A percentile compares a stretch with the other conserved stretches of the same genome.
Evolutionary conservation across 1,140 invertebrate genomes (phyloP).

Genomic region (Alviniconcha marisindica): DNA sequence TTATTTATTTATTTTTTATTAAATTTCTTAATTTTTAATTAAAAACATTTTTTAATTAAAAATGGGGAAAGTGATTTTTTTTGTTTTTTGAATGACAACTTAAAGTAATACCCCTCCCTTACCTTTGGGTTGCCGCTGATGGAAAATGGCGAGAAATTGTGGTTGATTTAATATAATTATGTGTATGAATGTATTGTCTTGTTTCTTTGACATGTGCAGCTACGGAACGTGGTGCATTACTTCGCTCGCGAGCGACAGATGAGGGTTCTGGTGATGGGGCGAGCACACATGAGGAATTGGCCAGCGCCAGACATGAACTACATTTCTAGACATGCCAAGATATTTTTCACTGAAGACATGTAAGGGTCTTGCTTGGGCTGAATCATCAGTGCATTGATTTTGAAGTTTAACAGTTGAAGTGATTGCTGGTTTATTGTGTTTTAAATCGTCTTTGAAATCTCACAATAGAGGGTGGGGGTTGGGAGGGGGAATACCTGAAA

Average conservation of each 20-base stretch:
- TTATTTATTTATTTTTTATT: too few species aligned
- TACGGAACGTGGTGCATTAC: slow-evolving; percentile 37
- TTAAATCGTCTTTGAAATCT: not conserved
- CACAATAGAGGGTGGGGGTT: too few species aligned
- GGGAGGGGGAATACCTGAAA: too few species aligned
- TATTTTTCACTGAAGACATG: slow-evolving; percentile 40
- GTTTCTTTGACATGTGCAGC: slow-evolving; percentile 21
- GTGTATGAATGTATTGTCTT: not conserved
- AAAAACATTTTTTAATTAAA: too few species aligned
- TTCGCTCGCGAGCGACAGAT: slow-evolving; percentile 35
- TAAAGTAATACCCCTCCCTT: too few species aligned
- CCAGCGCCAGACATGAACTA: slow-evolving; percentile 12
- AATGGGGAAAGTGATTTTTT: too few species aligned
- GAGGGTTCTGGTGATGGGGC: slow-evolving; percentile 34
- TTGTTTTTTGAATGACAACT: too few species aligned
- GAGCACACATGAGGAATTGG: slow-evolving; percentile 35
- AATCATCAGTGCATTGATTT: not conserved
- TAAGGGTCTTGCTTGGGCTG: not conserved
- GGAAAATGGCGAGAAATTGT: too few species aligned
- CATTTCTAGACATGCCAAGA: slow-evolving; percentile 13
- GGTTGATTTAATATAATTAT: too few species aligned
- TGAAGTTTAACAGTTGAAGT: not conserved
- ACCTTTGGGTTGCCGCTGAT: too few species aligned
- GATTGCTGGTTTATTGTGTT: not conserved
- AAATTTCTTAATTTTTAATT: too few species aligned